Evolutionary conservation across 2,888 invertebrate species (phyloP).

Genomic region (Crepidodera aurea): DNA sequence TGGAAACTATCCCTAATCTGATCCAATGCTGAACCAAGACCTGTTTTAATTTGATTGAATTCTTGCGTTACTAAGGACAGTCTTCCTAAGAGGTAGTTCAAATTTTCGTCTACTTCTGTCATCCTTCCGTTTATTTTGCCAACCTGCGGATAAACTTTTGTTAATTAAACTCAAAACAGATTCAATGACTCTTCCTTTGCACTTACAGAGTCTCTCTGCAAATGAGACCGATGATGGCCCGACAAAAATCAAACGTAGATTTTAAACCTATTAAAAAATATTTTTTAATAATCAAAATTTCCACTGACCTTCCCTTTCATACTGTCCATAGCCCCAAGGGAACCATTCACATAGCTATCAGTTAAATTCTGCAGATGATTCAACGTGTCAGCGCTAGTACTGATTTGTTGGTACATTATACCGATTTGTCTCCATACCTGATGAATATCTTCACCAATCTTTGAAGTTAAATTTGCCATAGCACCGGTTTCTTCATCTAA

Average conservation of each 20-base stretch:
- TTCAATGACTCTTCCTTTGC: no score
- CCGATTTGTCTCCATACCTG: slow-evolving; percentile 92
- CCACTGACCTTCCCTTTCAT: slow-evolving; percentile 75
- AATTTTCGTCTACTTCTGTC: slow-evolving; percentile 79
- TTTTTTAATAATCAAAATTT: no score
- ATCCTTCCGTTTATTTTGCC: slow-evolving; percentile 79
- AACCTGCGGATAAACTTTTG: slow-evolving; percentile 70
- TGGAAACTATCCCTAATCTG: slow-evolving; percentile 73
- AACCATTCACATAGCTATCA: slow-evolving; percentile 81
- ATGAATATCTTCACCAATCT: slow-evolving; percentile 81
- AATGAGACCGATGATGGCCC: no score
- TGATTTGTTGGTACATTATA: slow-evolving; percentile 85
- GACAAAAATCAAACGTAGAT: no score
- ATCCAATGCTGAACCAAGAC: slow-evolving; percentile 76
- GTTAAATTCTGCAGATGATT: slow-evolving; percentile 81
- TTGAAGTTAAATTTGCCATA: slow-evolving; percentile 75
- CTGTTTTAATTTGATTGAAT: slow-evolving; percentile 81
- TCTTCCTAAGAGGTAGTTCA: slow-evolving; percentile 82
- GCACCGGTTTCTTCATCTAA: slow-evolving; percentile 76
- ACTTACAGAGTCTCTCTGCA: no score
- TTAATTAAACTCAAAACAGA: no score
- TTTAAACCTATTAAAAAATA: no score
- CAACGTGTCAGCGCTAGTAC: slow-evolving; percentile 76
- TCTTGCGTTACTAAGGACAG: slow-evolving; percentile 84
- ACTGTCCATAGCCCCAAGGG: slow-evolving; percentile 76